These are phyloP conservation scores for Linnaemya tessellans DNA, from an alignment of 2,888 invertebrate species.

Conservation along the genomic window DNA sequence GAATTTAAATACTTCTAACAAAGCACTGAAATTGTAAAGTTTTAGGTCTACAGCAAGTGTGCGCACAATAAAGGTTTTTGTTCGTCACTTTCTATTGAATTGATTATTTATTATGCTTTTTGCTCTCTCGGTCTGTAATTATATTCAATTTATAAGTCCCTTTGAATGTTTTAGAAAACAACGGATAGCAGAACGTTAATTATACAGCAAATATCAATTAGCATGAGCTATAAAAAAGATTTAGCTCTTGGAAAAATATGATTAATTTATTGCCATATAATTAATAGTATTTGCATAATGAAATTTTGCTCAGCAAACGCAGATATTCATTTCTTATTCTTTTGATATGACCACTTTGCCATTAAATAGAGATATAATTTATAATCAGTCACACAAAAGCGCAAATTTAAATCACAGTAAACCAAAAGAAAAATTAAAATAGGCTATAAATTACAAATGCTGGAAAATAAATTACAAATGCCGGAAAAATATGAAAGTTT, in stretches of 20 bases:
- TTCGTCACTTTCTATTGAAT: background rate
- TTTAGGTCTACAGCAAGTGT: background rate
- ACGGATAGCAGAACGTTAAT: background rate
- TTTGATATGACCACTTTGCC: constrained; percentile 10
- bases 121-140: constrained; percentile 1
- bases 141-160: background rate
- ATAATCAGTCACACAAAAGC: background rate
- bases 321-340: constrained; percentile 1
- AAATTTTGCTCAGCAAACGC: background rate
- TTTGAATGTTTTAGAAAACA: background rate
- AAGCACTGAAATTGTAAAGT: background rate
- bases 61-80: no score
- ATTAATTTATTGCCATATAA: constrained; percentile 13
- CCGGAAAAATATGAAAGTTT: no score
- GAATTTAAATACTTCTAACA: background rate
- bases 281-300: constrained; percentile 1
- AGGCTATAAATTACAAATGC: background rate
- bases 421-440: background rate
- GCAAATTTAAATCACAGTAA: background rate
- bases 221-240: constrained; percentile 2
- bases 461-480: background rate
- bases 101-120: background rate
- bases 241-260: background rate
- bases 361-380: constrained; percentile 31
- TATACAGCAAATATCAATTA: constrained; percentile 26